Evolutionary conservation across 1,140 invertebrate genomes (phyloP).

Genomic region (Gryon sp.): DNA sequence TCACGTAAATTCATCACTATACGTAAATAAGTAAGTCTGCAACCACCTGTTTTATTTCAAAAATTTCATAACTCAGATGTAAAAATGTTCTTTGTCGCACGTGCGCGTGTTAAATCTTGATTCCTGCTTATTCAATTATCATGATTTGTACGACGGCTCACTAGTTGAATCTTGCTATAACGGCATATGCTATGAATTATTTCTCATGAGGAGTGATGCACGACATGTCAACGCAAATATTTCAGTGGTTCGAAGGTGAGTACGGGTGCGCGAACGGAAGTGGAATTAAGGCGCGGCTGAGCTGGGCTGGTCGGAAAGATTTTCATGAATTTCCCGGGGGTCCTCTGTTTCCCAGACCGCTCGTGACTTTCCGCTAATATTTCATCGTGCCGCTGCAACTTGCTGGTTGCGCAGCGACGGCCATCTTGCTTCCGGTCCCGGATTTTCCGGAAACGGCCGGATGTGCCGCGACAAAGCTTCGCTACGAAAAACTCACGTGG

Average conservation of each 20-base stretch:
- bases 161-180: conserved; percentile 53
- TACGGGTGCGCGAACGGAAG: conserved; percentile 62
- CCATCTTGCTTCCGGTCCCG: conserved; percentile 77
- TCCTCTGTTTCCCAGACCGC: conserved; percentile 66
- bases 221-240: conserved; percentile 64
- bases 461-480: conserved; percentile 76
- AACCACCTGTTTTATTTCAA: conserved; percentile 3
- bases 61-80: neutral
- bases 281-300: conserved; percentile 66
- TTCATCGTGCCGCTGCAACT: conserved; percentile 70
- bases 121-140: conserved; percentile 56
- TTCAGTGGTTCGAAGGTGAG: conserved; percentile 61
- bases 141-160: conserved; percentile 54
- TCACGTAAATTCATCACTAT: no score
- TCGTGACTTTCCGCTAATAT: conserved; percentile 77
- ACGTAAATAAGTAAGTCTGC: no score
- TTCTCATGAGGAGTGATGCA: conserved; percentile 62
- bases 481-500: conserved; percentile 76
- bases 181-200: conserved; percentile 58
- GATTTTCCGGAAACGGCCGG: conserved; percentile 72
- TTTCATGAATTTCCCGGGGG: conserved; percentile 74
- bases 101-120: conserved; percentile 50
- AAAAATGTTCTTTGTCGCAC: conserved; percentile 20
- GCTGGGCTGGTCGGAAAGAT: conserved; percentile 66
- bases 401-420: conserved; percentile 66